These are phyloP conservation scores for Apotomis betuletana DNA, from an alignment of 2,888 invertebrate species.

Conservation along the genomic window DNA sequence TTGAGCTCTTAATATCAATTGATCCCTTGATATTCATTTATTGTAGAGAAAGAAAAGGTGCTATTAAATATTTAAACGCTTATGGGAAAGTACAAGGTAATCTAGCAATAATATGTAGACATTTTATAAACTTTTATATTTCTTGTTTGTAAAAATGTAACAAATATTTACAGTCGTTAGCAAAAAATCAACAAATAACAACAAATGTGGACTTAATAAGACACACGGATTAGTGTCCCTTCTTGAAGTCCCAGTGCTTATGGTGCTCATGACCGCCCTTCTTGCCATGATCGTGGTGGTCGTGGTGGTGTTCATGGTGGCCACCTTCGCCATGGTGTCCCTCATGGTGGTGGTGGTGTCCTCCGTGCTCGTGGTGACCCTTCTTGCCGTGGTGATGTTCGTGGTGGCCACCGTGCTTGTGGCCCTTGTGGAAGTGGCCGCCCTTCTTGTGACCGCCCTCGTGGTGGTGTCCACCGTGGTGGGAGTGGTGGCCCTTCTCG, in stretches of 20 bases:
- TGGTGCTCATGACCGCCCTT: slow-evolving; percentile 91
- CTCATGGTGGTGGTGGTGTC: slow-evolving; percentile 89
- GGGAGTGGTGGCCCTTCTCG: slow-evolving; percentile 89
- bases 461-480: slow-evolving; percentile 90
- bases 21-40: neutral
- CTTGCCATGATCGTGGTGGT: slow-evolving; percentile 88
- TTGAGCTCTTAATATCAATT: no score
- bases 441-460: slow-evolving; percentile 91
- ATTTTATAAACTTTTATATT: slow-evolving; percentile 40
- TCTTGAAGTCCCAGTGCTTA: slow-evolving; percentile 89
- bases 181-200: slow-evolving; percentile 66
- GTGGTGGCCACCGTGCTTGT: slow-evolving; percentile 89
- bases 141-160: slow-evolving; percentile 57
- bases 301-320: slow-evolving; percentile 89
- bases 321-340: slow-evolving; percentile 91
- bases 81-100: neutral
- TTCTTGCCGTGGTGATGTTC: slow-evolving; percentile 91
- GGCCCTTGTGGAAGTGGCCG: slow-evolving; percentile 90
- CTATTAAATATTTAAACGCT: neutral
- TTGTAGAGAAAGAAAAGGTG: neutral
- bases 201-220: slow-evolving; percentile 48
- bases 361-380: slow-evolving; percentile 89
- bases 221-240: slow-evolving; percentile 66
- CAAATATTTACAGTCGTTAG: slow-evolving; percentile 55
- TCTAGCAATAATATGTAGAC: slow-evolving; percentile 15